phyloP scores from a whole-genome alignment of 2,113 vertebrate genomes.

The Ibidorhyncha struthersii region DNA sequence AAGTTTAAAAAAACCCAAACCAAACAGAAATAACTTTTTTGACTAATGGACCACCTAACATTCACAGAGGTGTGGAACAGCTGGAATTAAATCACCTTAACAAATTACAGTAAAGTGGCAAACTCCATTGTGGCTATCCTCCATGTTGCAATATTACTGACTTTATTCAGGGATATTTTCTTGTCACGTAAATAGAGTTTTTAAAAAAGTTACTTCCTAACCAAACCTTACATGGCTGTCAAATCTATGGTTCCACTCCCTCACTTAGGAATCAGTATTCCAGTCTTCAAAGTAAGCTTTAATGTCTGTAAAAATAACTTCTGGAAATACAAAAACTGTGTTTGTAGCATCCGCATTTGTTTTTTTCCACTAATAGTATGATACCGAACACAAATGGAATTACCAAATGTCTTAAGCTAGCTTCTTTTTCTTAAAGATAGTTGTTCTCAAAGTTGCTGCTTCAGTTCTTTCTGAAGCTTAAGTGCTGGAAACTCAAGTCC shows the following conservation, averaged over 20 bases:
- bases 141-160: not conserved
- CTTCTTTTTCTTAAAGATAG: not conserved
- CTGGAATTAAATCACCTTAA: not conserved
- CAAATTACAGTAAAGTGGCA: not conserved
- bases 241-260: not conserved
- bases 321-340: not conserved
- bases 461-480: not conserved
- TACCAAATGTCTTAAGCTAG: not conserved
- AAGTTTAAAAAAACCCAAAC: not conserved
- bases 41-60: not conserved
- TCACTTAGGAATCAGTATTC: not conserved
- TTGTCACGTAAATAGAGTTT: not conserved
- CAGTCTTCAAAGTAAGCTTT: not conserved
- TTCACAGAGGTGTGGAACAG: not conserved
- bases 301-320: not conserved
- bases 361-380: not conserved
- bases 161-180: not conserved
- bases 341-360: rapidly evolving
- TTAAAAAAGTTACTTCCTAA: not conserved
- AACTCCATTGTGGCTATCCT: not conserved
- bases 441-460: not conserved
- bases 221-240: not conserved
- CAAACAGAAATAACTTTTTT: not conserved
- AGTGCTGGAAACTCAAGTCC: not conserved
- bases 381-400: not conserved